A percentile compares a stretch with the other conserved stretches of the same genome.
Evolutionary conservation across 2,888 invertebrate genomes (phyloP).

Genomic region (Aleiodes alternator): DNA sequence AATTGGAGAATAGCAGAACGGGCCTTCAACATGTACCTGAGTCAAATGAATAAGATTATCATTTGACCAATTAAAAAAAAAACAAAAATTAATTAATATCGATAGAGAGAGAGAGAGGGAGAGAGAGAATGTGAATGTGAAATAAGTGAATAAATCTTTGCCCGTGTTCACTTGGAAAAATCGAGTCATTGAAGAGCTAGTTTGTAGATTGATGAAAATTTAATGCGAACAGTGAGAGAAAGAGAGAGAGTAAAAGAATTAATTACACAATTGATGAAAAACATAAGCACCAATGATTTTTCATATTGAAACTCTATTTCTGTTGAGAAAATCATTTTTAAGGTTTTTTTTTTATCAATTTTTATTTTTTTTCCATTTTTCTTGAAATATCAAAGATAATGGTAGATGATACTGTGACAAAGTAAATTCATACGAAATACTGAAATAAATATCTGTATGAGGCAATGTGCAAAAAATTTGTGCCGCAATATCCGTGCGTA

Average conservation of each 20-base stretch:
- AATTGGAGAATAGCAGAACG: constrained; percentile 61
- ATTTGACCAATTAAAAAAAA: constrained; percentile 38
- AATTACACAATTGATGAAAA: neutral
- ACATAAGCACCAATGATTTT: constrained; percentile 48
- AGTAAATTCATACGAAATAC: constrained; percentile 33
- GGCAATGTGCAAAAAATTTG: constrained; percentile 32
- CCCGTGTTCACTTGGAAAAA: constrained; percentile 1
- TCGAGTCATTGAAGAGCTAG: constrained; percentile 27
- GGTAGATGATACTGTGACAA: constrained; percentile 47
- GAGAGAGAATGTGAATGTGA: constrained; percentile 41
- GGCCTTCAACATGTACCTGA: constrained; percentile 73
- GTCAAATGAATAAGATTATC: constrained; percentile 58
- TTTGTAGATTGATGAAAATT: constrained; percentile 19
- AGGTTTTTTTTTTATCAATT: too few species aligned
- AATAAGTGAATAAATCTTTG: constrained; percentile 35
- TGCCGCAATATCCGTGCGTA: constrained; percentile 57
- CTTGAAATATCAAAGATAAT: constrained; percentile 52
- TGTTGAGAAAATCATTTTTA: neutral
- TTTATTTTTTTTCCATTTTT: neutral
- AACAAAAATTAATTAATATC: constrained; percentile 27
- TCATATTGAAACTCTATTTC: constrained; percentile 13
- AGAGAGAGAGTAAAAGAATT: constrained; percentile 38
- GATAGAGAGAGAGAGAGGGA: constrained; percentile 1
- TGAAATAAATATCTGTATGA: constrained; percentile 46
- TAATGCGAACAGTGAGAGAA: constrained; percentile 48